These are phyloP conservation scores for Phengaris alcon DNA, from an alignment of 2,888 invertebrate species.

Conservation along the genomic window DNA sequence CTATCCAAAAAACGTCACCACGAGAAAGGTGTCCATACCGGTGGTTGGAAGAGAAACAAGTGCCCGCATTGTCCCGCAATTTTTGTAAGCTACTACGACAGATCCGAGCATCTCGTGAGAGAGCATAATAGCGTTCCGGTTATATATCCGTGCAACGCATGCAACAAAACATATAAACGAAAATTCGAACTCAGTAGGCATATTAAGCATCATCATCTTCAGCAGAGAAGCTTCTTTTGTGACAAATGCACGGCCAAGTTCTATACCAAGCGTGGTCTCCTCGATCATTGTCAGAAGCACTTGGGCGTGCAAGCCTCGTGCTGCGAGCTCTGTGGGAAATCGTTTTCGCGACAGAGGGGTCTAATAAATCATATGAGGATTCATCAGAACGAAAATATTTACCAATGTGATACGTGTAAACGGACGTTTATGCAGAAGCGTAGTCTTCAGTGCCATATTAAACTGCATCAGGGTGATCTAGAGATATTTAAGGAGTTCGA, in stretches of 20 bases:
- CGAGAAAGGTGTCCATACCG: conserved; percentile 68
- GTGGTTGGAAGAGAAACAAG: conserved; percentile 72
- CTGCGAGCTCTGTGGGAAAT: conserved; percentile 64
- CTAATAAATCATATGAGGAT: conserved; percentile 62
- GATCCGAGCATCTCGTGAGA: conserved; percentile 65
- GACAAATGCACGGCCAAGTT: conserved; percentile 69
- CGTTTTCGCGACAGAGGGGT: conserved; percentile 57
- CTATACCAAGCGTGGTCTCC: conserved; percentile 66
- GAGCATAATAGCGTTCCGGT: conserved; percentile 62
- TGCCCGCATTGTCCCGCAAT: conserved; percentile 70
- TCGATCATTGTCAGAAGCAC: conserved; percentile 62
- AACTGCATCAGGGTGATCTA: conserved; percentile 67
- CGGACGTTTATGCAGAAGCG: conserved; percentile 70
- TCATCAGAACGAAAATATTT: conserved; percentile 62
- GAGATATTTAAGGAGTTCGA: conserved; percentile 75
- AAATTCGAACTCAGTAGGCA: conserved; percentile 69
- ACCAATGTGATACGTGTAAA: conserved; percentile 67
- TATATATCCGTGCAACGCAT: conserved; percentile 67
- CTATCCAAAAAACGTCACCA: conserved; percentile 69
- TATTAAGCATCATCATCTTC: conserved; percentile 69
- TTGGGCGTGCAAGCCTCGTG: conserved; percentile 55
- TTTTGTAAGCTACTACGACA: conserved; percentile 70
- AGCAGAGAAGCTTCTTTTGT: conserved; percentile 64
- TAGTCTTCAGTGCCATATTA: conserved; percentile 65
- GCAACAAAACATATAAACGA: conserved; percentile 69